These are phyloP conservation scores for Periophthalmus modestus DNA, from an alignment of 2,113 vertebrate species.

Conservation along the genomic window DNA sequence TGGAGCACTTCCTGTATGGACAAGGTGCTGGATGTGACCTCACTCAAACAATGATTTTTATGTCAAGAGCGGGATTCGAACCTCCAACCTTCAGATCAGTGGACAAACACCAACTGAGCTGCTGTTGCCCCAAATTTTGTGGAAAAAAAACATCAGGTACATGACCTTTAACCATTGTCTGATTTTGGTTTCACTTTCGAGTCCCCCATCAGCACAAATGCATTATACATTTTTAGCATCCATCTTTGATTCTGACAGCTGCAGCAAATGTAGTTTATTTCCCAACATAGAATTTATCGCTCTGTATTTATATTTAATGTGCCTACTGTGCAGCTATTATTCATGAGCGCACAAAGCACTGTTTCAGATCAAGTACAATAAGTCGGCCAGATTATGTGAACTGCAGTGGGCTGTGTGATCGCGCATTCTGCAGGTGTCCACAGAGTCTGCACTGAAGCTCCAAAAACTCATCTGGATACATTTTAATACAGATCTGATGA, in stretches of 20 bases:
- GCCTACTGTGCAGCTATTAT: slow-evolving; percentile 10
- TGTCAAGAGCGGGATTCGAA: no score
- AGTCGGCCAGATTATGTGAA: background rate
- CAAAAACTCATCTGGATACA: background rate
- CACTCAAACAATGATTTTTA: no score
- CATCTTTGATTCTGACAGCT: background rate
- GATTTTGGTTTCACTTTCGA: background rate
- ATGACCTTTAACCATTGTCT: background rate
- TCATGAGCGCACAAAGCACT: slow-evolving; percentile 1
- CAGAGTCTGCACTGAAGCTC: background rate
- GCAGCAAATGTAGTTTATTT: slow-evolving; percentile 6
- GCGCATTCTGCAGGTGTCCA: background rate
- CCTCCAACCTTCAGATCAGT: no score
- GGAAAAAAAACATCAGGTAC: background rate
- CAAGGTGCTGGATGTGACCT: no score
- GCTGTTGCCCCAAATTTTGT: background rate
- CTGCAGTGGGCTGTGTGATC: background rate
- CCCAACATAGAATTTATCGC: slow-evolving; percentile 7
- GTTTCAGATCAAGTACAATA: slow-evolving; percentile 10
- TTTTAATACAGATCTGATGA: background rate
- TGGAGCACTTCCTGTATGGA: no score
- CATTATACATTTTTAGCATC: background rate
- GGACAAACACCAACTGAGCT: no score
- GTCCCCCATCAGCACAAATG: background rate
- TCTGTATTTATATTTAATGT: slow-evolving; percentile 11